Percentiles rank a stretch among this genome's conserved stretches.
These are phyloP conservation scores for fruit fly (Drosophila melanogaster) DNA, from an alignment of 1,140 invertebrate species.

Conservation along the genomic window DNA sequence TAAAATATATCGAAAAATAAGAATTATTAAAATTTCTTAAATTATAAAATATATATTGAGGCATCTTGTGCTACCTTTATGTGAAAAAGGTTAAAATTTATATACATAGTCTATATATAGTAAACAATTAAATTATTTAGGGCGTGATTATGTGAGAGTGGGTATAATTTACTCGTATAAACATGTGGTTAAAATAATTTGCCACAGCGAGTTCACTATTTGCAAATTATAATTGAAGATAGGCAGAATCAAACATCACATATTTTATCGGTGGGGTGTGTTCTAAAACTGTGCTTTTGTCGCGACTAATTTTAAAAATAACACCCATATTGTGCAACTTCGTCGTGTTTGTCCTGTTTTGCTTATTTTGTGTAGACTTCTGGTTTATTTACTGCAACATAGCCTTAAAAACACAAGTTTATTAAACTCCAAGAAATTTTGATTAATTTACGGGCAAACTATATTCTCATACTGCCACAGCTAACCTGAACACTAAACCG, in stretches of 20 bases:
- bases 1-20: constrained; percentile 12
- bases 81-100: constrained; percentile 42
- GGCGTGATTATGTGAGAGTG: constrained; percentile 3
- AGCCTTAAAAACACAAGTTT: background rate
- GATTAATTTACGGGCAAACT: constrained; percentile 4
- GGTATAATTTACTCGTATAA: constrained; percentile 12
- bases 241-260: background rate
- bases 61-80: constrained; percentile 34
- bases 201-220: constrained; percentile 12
- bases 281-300: constrained; percentile 2
- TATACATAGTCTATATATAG: constrained; percentile 43
- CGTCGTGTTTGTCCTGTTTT: constrained; percentile 15
- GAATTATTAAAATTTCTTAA: background rate
- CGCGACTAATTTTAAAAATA: background rate
- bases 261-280: background rate
- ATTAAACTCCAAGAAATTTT: background rate
- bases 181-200: background rate
- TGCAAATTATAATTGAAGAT: constrained; percentile 8
- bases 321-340: constrained; percentile 19
- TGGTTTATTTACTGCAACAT: constrained; percentile 8
- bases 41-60: constrained; percentile 27
- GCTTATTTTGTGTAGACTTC: constrained; percentile 3
- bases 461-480: constrained; percentile 28
- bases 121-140: constrained; percentile 6
- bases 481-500: constrained; percentile 66